phyloP scores from a whole-genome alignment of 1,140 invertebrate species.

The Hirudo medicinalis region DNA sequence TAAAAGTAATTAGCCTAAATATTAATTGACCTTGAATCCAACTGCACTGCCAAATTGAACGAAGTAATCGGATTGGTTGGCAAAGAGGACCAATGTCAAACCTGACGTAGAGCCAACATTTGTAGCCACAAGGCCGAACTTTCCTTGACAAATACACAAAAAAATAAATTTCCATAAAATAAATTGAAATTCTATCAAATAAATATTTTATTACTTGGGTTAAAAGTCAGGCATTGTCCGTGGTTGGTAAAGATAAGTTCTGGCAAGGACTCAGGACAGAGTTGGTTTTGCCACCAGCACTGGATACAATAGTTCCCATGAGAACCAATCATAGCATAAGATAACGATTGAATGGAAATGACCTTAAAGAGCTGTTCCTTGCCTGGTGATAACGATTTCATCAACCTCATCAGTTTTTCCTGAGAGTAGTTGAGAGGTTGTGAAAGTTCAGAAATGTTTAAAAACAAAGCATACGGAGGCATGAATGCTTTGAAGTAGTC shows the following conservation, averaged over 20 bases:
- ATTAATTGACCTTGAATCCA: background rate
- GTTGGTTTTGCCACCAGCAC: background rate
- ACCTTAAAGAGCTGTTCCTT: background rate
- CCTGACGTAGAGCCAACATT: background rate
- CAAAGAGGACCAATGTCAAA: slow-evolving; percentile 7
- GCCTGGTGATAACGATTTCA: background rate
- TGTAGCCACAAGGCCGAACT: background rate
- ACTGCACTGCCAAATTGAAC: background rate
- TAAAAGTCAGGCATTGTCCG: background rate
- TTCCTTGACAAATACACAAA: background rate
- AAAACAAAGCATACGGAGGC: background rate
- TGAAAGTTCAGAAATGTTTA: no score
- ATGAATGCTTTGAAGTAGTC: slow-evolving; percentile 2
- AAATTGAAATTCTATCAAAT: slow-evolving; percentile 3
- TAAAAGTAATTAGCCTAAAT: background rate
- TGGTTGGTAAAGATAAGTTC: background rate
- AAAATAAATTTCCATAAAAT: background rate
- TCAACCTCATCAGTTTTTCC: background rate
- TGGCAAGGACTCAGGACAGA: background rate
- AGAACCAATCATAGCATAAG: no score
- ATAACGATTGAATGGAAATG: no score
- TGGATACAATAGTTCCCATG: background rate
- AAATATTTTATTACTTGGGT: background rate
- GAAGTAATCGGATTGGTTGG: slow-evolving; percentile 16
- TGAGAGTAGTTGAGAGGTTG: background rate